Evolutionary conservation across 1,140 invertebrate genomes (phyloP).

Genomic region (Sitodiplosis mosellana): DNA sequence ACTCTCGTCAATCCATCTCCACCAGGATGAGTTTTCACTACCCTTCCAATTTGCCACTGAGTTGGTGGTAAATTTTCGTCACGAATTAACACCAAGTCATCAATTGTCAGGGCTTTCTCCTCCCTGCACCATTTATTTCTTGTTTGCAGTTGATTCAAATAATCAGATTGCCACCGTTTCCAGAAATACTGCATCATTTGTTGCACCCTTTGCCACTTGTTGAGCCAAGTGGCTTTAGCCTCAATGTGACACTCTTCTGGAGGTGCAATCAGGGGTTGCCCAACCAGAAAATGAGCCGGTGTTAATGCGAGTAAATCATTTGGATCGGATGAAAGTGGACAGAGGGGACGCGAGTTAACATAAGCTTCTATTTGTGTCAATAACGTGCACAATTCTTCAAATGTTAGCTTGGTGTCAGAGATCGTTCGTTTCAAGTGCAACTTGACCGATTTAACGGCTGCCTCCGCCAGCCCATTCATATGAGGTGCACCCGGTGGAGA

Average conservation of each 20-base stretch:
- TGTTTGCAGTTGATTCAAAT: slow-evolving; percentile 11
- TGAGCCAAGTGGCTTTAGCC: background rate
- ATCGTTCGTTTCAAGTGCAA: slow-evolving; percentile 14
- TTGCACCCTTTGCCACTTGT: slow-evolving; percentile 6
- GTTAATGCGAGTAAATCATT: slow-evolving; percentile 12
- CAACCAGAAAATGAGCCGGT: slow-evolving; percentile 22
- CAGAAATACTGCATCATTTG: slow-evolving; percentile 17
- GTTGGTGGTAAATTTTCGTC: slow-evolving; percentile 16
- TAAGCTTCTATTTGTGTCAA: slow-evolving; percentile 11
- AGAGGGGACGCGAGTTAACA: slow-evolving; percentile 17
- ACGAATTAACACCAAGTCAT: slow-evolving; percentile 17
- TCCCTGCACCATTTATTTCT: slow-evolving; percentile 12
- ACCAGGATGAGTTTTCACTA: slow-evolving; percentile 10
- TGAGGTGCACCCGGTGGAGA: slow-evolving; percentile 10
- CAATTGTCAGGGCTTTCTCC: slow-evolving; percentile 7
- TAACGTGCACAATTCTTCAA: slow-evolving; percentile 13
- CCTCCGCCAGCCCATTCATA: slow-evolving; percentile 22
- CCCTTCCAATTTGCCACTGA: slow-evolving; percentile 13
- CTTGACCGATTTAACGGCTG: slow-evolving; percentile 16
- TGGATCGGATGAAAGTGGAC: slow-evolving; percentile 9
- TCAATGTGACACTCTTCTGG: background rate
- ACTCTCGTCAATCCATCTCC: slow-evolving; percentile 7
- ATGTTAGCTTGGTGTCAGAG: slow-evolving; percentile 12
- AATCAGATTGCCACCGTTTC: slow-evolving; percentile 20
- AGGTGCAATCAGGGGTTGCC: slow-evolving; percentile 10